Conservation (phyloP, 2,113 vertebrate species). For the Corydoras sp. region DNA sequence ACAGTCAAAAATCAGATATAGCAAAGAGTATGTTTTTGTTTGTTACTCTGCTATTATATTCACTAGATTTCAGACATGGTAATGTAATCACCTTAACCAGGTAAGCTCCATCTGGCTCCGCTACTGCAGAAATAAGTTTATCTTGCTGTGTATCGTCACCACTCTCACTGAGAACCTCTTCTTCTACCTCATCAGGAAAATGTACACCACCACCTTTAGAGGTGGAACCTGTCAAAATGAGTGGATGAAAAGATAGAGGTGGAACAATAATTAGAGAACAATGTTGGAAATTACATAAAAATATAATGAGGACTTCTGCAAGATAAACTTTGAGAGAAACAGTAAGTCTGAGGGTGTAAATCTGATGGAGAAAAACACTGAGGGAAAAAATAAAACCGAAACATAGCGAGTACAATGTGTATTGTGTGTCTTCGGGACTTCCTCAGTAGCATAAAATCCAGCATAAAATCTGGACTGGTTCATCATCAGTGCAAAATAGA, state of each 20-base stretch:
- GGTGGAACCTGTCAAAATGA: constrained; percentile 48
- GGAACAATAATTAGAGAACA: background rate
- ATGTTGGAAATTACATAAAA: background rate
- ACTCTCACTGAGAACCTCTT: constrained; percentile 45
- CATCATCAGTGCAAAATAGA: too few species aligned
- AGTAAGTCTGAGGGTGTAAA: background rate
- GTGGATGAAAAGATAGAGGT: background rate
- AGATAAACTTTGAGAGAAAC: background rate
- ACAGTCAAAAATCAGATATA: background rate
- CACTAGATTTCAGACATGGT: background rate
- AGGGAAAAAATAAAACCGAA: background rate
- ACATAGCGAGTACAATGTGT: too few species aligned
- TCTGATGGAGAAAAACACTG: too few species aligned
- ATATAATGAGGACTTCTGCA: background rate
- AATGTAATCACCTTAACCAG: constrained; percentile 55
- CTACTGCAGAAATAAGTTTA: constrained; percentile 47
- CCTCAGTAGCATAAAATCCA: too few species aligned
- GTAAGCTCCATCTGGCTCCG: constrained; percentile 55
- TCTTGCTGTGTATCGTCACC: constrained; percentile 51
- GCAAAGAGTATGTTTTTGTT: too few species aligned
- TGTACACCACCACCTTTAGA: constrained; percentile 56
- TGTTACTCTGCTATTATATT: background rate
- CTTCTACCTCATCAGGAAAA: constrained; percentile 54
- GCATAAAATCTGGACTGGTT: too few species aligned
- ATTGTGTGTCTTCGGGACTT: too few species aligned